Evolutionary conservation across 2,797 vertebrate species (phyloP).

Genomic region (Artibeus lituratus): DNA sequence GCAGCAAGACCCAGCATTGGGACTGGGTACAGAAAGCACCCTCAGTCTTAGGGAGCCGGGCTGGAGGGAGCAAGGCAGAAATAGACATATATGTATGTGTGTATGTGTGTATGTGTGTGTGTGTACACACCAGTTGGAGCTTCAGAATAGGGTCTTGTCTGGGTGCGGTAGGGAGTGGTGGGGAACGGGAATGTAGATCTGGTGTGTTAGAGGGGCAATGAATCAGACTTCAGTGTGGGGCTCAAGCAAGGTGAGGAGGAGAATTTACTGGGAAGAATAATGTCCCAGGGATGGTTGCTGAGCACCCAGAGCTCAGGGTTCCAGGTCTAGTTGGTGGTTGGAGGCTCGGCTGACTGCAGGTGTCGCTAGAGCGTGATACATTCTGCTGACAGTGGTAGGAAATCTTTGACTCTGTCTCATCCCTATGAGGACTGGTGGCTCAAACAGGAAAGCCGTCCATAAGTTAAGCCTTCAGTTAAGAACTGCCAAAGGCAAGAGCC

Average conservation of each 20-base stretch:
- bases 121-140: not conserved
- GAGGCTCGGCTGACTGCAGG: not conserved
- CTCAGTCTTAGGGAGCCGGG: no score
- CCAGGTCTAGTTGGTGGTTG: not conserved
- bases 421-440: not conserved
- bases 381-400: not conserved
- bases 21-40: no score
- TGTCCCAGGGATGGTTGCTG: not conserved
- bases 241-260: not conserved
- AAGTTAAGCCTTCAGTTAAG: not conserved
- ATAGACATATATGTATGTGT: no score
- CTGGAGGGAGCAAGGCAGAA: no score
- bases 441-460: not conserved
- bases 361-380: not conserved
- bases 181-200: not conserved
- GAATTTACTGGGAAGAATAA: not conserved
- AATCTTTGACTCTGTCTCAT: not conserved
- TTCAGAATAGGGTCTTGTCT: not conserved
- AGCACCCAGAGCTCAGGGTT: not conserved
- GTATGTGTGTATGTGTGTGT: no score
- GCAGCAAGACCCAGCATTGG: no score
- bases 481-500: not conserved
- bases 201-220: no score
- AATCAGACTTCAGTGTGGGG: not conserved
- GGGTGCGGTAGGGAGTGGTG: no score